These are phyloP conservation scores for Cyclargus thomasi DNA, from an alignment of 1,140 invertebrate genomes.

Conservation along the genomic window DNA sequence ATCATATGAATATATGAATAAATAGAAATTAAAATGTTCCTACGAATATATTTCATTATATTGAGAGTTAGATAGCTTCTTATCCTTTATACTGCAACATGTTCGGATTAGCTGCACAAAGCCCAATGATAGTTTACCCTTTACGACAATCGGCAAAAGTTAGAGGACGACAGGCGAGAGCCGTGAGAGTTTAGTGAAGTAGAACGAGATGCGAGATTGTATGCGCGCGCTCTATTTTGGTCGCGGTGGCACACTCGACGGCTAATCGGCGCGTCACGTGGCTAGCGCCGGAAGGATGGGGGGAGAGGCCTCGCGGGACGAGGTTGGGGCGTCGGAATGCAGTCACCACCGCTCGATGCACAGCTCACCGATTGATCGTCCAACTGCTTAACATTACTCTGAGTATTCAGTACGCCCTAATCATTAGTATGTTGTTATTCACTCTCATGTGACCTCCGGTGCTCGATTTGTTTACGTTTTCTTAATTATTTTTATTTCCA, in stretches of 20 bases:
- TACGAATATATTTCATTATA: no score
- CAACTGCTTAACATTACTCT: slow-evolving; percentile 42
- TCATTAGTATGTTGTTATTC: slow-evolving; percentile 20
- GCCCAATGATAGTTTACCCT: slow-evolving; percentile 27
- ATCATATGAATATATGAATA: no score
- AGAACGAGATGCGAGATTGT: slow-evolving; percentile 63
- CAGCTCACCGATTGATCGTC: slow-evolving; percentile 64
- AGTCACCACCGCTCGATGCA: slow-evolving; percentile 68
- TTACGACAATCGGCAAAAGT: slow-evolving; percentile 36
- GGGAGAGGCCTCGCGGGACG: slow-evolving; percentile 57
- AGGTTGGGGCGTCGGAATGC: slow-evolving; percentile 64
- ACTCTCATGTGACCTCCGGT: slow-evolving; percentile 7
- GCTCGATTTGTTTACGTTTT: background rate
- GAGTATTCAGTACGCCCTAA: slow-evolving; percentile 23
- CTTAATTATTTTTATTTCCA: background rate
- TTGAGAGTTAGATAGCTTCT: no score
- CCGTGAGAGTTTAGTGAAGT: slow-evolving; percentile 58
- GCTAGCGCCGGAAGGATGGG: slow-evolving; percentile 67
- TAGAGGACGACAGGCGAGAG: slow-evolving; percentile 46
- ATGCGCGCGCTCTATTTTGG: slow-evolving; percentile 69
- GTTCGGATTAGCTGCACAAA: slow-evolving; percentile 23
- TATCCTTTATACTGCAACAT: no score
- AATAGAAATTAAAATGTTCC: no score
- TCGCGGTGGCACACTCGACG: slow-evolving; percentile 67
- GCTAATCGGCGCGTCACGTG: slow-evolving; percentile 72